These are phyloP conservation scores for Diadophis punctatus DNA, from an alignment of 2,113 vertebrate genomes.

Conservation along the genomic window DNA sequence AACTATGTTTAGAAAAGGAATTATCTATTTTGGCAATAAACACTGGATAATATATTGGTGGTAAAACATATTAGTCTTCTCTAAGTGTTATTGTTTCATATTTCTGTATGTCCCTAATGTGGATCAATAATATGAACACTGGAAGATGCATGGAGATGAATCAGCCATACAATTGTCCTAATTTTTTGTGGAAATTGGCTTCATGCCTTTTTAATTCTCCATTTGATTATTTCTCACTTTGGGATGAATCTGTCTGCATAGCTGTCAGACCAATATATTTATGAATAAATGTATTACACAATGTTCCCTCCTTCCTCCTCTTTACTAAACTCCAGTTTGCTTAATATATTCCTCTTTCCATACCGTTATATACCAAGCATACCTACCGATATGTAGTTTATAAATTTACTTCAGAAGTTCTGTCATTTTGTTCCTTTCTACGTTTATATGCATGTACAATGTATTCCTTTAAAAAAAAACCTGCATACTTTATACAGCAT, in stretches of 20 bases:
- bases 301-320: background rate
- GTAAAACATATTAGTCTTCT: background rate
- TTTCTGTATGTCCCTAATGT: background rate
- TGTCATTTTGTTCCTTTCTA: slow-evolving; percentile 8
- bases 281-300: background rate
- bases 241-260: background rate
- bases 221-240: background rate
- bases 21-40: background rate
- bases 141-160: background rate
- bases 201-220: background rate
- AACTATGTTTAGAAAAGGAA: background rate
- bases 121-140: background rate
- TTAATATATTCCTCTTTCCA: background rate
- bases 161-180: background rate
- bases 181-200: background rate
- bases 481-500: slow-evolving; percentile 10
- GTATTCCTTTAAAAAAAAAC: background rate
- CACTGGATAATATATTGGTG: background rate
- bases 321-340: background rate
- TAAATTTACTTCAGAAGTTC: background rate
- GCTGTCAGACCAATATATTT: background rate
- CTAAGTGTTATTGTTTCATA: background rate
- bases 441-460: slow-evolving; percentile 7
- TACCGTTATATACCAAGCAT: background rate
- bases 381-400: background rate